Percentiles rank a stretch among this genome's conserved stretches.
Conservation (phyloP, 2,113 vertebrate species). For the Chaetodon trifascialis region DNA sequence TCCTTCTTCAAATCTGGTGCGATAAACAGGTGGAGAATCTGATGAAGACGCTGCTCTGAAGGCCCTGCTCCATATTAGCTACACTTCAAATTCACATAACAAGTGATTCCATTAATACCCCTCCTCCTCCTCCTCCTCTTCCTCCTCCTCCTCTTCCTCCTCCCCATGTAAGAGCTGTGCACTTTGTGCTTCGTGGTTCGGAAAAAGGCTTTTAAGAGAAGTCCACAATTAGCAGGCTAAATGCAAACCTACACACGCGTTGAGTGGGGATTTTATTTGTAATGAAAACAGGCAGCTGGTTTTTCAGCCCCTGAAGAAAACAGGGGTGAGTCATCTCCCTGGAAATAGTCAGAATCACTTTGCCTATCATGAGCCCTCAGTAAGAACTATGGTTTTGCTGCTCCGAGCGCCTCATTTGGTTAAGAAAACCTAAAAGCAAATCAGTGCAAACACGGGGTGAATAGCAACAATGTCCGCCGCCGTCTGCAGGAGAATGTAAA, state of each 20-base stretch:
- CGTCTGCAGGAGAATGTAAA: constrained; percentile 25
- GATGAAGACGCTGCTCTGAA: constrained; percentile 23
- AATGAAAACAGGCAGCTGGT: constrained; percentile 74
- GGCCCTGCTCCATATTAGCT: constrained; percentile 37
- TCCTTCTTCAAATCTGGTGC: neutral
- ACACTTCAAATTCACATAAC: constrained; percentile 41
- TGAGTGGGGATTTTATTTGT: constrained; percentile 61
- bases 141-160: constrained; percentile 1
- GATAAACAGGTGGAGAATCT: constrained; percentile 11
- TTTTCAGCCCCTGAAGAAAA: constrained; percentile 51
- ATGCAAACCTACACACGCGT: constrained; percentile 57
- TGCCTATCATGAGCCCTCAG: constrained; percentile 44
- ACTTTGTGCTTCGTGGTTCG: constrained; percentile 49
- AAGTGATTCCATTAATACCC: constrained; percentile 65
- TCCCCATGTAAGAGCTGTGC: constrained; percentile 50
- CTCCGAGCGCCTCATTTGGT: constrained; percentile 71
- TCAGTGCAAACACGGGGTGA: constrained; percentile 46
- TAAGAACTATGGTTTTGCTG: neutral
- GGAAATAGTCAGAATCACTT: constrained; percentile 58
- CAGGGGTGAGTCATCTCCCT: constrained; percentile 64
- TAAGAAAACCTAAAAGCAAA: constrained; percentile 75
- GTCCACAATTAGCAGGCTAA: constrained; percentile 68
- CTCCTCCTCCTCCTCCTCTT: neutral
- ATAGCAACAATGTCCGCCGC: constrained; percentile 45
- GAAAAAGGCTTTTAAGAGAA: constrained; percentile 74